A percentile compares a stretch with the other conserved stretches of the same genome.
Evolutionary conservation across 2,797 vertebrate species (phyloP).

Genomic region (Gallinago solitaria): DNA sequence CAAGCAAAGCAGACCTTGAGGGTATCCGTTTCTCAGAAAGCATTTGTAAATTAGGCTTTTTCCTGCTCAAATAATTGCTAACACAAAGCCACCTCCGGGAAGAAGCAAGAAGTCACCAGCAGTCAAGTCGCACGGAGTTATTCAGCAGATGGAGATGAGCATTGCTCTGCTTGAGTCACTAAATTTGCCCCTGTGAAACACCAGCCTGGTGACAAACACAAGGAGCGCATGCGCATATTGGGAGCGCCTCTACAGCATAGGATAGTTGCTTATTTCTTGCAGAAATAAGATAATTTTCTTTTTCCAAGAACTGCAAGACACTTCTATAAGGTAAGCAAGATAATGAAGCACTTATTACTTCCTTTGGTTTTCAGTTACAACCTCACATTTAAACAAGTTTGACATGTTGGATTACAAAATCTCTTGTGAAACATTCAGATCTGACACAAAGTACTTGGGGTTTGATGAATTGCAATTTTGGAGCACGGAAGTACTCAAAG

Average conservation of each 20-base stretch:
- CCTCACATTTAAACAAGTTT: slow-evolving; percentile 40
- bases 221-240: rapidly evolving
- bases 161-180: rapidly evolving
- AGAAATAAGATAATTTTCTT: neutral
- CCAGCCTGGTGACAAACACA: neutral
- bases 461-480: slow-evolving; percentile 20
- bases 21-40: neutral
- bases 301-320: neutral
- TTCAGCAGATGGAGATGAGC: neutral
- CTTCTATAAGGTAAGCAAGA: slow-evolving; percentile 22
- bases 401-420: slow-evolving; percentile 49
- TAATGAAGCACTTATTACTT: neutral
- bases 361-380: slow-evolving; percentile 5
- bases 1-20: neutral
- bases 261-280: neutral
- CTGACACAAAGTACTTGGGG: slow-evolving; percentile 52
- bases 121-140: rapidly evolving
- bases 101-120: neutral
- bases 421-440: slow-evolving; percentile 8
- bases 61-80: neutral
- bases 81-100: neutral
- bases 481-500: slow-evolving; percentile 35
- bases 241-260: neutral
- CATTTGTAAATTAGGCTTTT: neutral
- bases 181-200: neutral